Evolutionary conservation across 2,113 vertebrate species (phyloP).

Genomic region (Mustelus asterias): DNA sequence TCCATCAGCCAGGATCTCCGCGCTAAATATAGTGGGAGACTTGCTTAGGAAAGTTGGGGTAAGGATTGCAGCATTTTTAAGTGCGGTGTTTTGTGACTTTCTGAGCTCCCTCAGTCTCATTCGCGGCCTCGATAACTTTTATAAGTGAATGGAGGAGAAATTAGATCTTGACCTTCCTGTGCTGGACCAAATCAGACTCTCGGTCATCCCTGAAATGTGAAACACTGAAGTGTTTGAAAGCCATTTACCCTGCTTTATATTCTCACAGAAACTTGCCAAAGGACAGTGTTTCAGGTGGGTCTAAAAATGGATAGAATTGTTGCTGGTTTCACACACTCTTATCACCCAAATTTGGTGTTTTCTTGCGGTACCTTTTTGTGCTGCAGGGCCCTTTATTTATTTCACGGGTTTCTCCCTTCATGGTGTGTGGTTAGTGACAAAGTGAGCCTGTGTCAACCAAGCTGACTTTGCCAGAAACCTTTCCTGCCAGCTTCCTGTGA

Average conservation of each 20-base stretch:
- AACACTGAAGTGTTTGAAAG: background rate
- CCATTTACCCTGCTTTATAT: background rate
- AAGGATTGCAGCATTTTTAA: slow-evolving; percentile 47
- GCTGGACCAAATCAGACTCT: too few species aligned
- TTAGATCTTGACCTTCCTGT: too few species aligned
- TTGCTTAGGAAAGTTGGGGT: slow-evolving; percentile 94
- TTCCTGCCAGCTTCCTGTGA: background rate
- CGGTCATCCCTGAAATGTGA: background rate
- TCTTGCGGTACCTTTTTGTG: background rate
- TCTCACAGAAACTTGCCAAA: background rate
- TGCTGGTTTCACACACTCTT: background rate
- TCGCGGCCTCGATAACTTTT: background rate
- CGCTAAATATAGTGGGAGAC: slow-evolving; percentile 92
- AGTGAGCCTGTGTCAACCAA: background rate
- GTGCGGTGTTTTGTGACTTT: slow-evolving; percentile 6
- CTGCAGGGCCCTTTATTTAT: background rate
- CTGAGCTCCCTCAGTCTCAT: background rate
- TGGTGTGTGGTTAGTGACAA: background rate
- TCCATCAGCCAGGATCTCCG: slow-evolving; percentile 89
- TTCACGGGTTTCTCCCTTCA: background rate
- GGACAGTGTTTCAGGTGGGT: background rate
- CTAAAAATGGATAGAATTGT: background rate
- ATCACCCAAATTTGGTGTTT: background rate
- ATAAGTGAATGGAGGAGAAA: background rate
- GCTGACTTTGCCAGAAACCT: background rate